Evolutionary conservation across 2,888 invertebrate species (phyloP), one percentile per base, ranked within the genome.

Genomic region (Tridacna crocea): DNA sequence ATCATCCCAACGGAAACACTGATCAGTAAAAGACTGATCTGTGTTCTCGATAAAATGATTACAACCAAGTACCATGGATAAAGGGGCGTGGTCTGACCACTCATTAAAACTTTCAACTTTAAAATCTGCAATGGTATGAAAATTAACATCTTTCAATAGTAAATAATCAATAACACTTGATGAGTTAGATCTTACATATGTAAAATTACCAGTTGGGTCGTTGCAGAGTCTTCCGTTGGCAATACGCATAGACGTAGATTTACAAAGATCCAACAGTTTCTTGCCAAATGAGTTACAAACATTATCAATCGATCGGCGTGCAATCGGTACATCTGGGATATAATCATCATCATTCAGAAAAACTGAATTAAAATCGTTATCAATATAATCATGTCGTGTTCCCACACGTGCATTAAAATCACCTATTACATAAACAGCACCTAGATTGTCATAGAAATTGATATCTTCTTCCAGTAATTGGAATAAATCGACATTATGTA

Each of bases 341-440:
- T 72, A 72, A 51, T 72, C 72, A 36, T 48, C 51, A 13, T 47
- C 51, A 72, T 72, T 24, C 13, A 51, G 12, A 72, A 51, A 51
- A 24, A 2, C 22, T 12, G n/a, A 15, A 72, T 22, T 19, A 48
- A n/a, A 15, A 22, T 72, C 72, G 48, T 24, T n/a, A n/a, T 47
- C 47, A 48, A 72, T 72, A 51, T 48, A 72, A 24, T 72, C 72
- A 19, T n/a, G 11, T 15, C 26, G 27, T 24, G 48, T 15, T 27
- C 68, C 79, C 55, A 79, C 66, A 24, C 77, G 74, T 26, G 58
- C 27, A 72, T 80, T 80, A 51, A 80, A 65, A 72, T 83, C 83
- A 74, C 83, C 83, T 10, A 47, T 22, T 46, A 83, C 36, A 78
- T 46, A 74, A 6, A 80, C 72, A n/a, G 22, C 22, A 36, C 80